Percentiles rank a stretch among this genome's conserved stretches.
These are phyloP conservation scores for Dendropsophus ebraccatus DNA, from an alignment of 2,113 vertebrate genomes.

Conservation along the genomic window DNA sequence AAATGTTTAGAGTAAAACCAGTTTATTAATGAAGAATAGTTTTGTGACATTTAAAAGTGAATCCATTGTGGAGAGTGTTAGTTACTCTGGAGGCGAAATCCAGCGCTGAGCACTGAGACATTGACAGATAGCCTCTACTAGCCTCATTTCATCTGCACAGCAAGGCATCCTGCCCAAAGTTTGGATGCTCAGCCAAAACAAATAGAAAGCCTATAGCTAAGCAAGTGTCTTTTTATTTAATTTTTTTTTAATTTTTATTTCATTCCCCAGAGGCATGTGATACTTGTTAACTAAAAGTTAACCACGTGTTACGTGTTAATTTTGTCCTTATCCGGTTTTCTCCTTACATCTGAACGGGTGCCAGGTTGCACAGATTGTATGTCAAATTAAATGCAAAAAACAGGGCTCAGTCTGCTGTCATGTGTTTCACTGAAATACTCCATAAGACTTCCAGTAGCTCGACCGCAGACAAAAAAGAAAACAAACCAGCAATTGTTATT, in stretches of 20 bases:
- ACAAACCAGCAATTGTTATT: slow-evolving; percentile 51
- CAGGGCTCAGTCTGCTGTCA: slow-evolving; percentile 70
- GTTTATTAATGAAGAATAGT: not conserved
- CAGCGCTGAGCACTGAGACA: slow-evolving; percentile 19
- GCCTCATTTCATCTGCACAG: slow-evolving; percentile 69
- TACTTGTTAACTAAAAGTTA: slow-evolving; percentile 68
- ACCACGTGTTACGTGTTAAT: slow-evolving; percentile 71
- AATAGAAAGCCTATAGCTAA: slow-evolving; percentile 72
- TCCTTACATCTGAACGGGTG: slow-evolving; percentile 71
- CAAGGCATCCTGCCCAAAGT: slow-evolving; percentile 67
- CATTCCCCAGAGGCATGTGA: slow-evolving; percentile 68
- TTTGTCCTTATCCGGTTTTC: slow-evolving; percentile 72
- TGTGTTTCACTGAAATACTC: slow-evolving; percentile 70
- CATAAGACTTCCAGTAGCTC: slow-evolving; percentile 69
- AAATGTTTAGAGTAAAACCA: not conserved
- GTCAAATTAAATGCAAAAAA: slow-evolving; percentile 72
- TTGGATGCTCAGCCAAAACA: slow-evolving; percentile 68
- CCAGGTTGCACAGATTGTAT: slow-evolving; percentile 74
- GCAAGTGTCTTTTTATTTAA: slow-evolving; percentile 66
- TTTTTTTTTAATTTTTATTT: slow-evolving; percentile 43
- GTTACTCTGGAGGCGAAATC: slow-evolving; percentile 1
- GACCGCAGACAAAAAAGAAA: slow-evolving; percentile 34
- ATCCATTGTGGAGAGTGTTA: not conserved
- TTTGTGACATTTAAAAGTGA: slow-evolving; percentile 17
- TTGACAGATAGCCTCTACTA: slow-evolving; percentile 62